These are phyloP conservation scores for Cosmorhoe ocellata DNA, from an alignment of 2,888 invertebrate species.

Conservation along the genomic window DNA sequence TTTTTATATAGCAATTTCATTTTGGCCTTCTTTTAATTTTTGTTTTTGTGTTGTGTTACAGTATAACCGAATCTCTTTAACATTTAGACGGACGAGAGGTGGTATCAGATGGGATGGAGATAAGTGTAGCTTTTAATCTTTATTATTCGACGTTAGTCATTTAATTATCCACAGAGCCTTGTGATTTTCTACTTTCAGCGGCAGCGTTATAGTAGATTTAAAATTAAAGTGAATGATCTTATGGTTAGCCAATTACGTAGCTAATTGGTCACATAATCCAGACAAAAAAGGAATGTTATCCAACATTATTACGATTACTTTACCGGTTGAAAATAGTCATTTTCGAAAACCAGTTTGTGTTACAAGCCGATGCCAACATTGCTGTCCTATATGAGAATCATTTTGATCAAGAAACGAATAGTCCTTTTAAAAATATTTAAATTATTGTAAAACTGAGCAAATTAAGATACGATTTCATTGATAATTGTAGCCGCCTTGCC, in stretches of 20 bases:
- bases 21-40: not conserved
- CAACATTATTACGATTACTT: constrained; percentile 18
- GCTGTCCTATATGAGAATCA: not conserved
- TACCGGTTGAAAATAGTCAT: constrained; percentile 15
- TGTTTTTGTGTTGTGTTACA: not conserved
- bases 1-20: constrained; percentile 14
- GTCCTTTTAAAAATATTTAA: not conserved
- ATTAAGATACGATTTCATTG: constrained; percentile 1
- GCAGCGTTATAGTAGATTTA: not conserved
- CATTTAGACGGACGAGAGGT: too few relatives aligned
- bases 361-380: not conserved
- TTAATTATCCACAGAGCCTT: too few relatives aligned
- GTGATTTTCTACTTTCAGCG: not conserved
- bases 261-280: constrained; percentile 12
- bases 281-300: constrained; percentile 5
- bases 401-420: not conserved
- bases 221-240: not conserved
- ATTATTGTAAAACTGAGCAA: not conserved
- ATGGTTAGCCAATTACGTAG: not conserved
- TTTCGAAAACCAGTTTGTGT: constrained; percentile 6
- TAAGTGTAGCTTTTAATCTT: too few relatives aligned
- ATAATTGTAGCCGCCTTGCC: not conserved
- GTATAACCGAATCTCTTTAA: too few relatives aligned
- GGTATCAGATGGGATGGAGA: too few relatives aligned
- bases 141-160: too few relatives aligned